Conservation (phyloP, 2,113 vertebrate genomes). For the Sakesphorus luctuosus region DNA sequence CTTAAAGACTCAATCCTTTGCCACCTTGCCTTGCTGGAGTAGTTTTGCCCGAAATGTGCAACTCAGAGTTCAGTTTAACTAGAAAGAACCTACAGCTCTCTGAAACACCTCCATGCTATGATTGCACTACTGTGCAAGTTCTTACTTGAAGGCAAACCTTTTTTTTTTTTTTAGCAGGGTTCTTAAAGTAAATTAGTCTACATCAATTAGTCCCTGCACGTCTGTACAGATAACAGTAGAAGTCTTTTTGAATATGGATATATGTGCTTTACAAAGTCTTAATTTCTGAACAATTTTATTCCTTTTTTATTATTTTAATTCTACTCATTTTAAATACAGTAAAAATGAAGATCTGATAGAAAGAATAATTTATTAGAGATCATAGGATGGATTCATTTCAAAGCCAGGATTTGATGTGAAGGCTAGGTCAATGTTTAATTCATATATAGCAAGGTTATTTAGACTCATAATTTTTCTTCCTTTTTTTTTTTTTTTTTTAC, state of each 20-base stretch:
- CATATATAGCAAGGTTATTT: neutral
- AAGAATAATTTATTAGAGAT: neutral
- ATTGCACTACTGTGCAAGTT: neutral
- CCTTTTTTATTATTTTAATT: neutral
- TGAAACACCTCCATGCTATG: neutral
- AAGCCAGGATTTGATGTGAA: neutral
- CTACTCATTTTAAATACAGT: neutral
- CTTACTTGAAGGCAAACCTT: neutral
- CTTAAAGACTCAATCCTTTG: neutral
- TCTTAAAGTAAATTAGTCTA: neutral
- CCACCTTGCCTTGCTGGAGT: neutral
- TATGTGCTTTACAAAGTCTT: rapidly evolving
- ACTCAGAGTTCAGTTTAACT: neutral
- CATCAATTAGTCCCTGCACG: neutral
- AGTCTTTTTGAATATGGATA: neutral
- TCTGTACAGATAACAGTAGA: neutral
- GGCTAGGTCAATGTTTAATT: neutral
- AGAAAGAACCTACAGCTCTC: neutral
- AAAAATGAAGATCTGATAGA: neutral
- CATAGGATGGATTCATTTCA: neutral
- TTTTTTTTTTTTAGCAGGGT: neutral
- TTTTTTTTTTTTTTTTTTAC: neutral
- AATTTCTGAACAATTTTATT: neutral
- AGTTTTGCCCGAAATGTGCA: neutral
- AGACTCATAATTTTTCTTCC: neutral